These are phyloP conservation scores for Cistogaster globosa DNA, from an alignment of 2,888 invertebrate genomes.

Conservation along the genomic window DNA sequence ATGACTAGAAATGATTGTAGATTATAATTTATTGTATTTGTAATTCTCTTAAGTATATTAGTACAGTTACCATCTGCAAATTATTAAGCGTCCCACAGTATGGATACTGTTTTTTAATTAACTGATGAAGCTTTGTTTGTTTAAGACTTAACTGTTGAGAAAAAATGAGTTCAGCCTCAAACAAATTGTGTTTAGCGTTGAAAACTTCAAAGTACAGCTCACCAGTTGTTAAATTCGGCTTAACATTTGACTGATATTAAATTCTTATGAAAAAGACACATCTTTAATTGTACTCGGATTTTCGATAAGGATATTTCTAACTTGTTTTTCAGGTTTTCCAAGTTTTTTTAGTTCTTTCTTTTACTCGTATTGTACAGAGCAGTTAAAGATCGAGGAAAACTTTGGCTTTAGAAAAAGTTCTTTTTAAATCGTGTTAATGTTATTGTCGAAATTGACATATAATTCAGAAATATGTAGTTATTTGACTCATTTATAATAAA, in stretches of 20 bases:
- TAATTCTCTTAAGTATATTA: neutral
- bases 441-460: constrained; percentile 45
- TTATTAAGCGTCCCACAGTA: neutral
- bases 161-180: neutral
- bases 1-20: constrained; percentile 29
- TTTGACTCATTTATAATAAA: constrained; percentile 17
- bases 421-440: constrained; percentile 27
- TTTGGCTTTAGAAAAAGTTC: constrained; percentile 24
- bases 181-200: neutral
- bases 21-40: too few species aligned
- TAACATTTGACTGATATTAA: neutral
- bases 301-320: constrained; percentile 14
- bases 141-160: too few species aligned
- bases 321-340: neutral
- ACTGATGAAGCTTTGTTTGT: too few species aligned
- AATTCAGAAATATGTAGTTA: neutral
- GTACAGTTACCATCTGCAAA: neutral
- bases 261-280: constrained; percentile 44
- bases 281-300: constrained; percentile 17
- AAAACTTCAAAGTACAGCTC: neutral
- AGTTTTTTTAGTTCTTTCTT: neutral
- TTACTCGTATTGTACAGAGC: neutral
- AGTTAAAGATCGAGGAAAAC: constrained; percentile 18
- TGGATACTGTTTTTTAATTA: neutral
- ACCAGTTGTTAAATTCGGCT: neutral